Evolutionary conservation across 2,888 invertebrate species (phyloP), one percentile per base, ranked within the genome.

Genomic region (Trisateles emortualis): DNA sequence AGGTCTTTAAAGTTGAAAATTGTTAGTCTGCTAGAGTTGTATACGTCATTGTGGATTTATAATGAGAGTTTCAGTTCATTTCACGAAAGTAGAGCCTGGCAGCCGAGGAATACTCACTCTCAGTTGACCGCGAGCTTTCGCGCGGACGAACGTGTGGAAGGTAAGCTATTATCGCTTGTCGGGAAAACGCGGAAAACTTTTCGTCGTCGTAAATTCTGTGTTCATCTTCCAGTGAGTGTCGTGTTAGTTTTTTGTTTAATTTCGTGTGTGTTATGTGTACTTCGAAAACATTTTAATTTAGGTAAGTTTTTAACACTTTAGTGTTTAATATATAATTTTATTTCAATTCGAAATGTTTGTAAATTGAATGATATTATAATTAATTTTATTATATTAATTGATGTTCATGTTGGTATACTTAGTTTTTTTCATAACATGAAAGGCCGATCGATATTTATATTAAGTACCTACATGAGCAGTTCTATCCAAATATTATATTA

Each of bases 91-190:
- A 78, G 84, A 88, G 90, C 86, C 86, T 84, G 81, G 78, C 79
- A 77, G 64, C 72, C 74, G 69, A 76, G 78, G 76, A 83, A 80
- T 76, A 81, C 78, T 78, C 67, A 81, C 78, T 78, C 67, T 87
- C 88, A 92, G 92, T 92, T 86, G 86, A 83, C 90, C 91, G 92
- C 91, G 92, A 88, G 82, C 79, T 81, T 84, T 87, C 88, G 89
- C 91, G 92, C 76, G 87, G 74, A 70, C 56, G 58, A 78, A 68
- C 81, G 84, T 78, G 48, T 66, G 38, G 52, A 57, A 76, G 78
- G 74, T 54, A 39, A 60, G 50, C 68, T 52, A 57, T 53, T 58
- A 39, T 60, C 36, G 44, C 49, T 60, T 45, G 33, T 46, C 56
- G 47, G 40, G 1, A 26, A 42, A 62, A 55, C 64, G 64, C 89